These are phyloP conservation scores for Subacronicta megacephala DNA, from an alignment of 2,888 invertebrate species.

Conservation along the genomic window DNA sequence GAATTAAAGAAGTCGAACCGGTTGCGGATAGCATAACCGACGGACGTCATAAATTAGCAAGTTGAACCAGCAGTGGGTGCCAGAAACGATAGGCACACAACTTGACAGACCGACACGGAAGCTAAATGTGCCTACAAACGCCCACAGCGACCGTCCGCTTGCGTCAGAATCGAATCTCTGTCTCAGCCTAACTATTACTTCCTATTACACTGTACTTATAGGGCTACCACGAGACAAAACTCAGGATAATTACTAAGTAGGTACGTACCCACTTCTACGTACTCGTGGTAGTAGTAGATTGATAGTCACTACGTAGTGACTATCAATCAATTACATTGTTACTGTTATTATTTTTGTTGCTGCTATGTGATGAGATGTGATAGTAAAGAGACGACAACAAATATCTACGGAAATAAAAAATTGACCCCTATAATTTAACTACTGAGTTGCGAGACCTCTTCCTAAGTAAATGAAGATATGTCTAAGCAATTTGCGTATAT, in stretches of 20 bases:
- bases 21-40: constrained; percentile 44
- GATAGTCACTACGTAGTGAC: background rate
- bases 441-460: too few relatives aligned
- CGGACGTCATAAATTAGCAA: constrained; percentile 67
- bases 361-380: too few relatives aligned
- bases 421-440: too few relatives aligned
- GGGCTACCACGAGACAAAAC: constrained; percentile 34
- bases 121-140: constrained; percentile 59
- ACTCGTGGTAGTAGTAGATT: too few relatives aligned
- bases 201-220: constrained; percentile 62
- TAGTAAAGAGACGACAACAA: too few relatives aligned
- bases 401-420: too few relatives aligned
- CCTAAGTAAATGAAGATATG: too few relatives aligned
- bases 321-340: background rate
- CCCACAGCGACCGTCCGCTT: constrained; percentile 63
- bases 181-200: constrained; percentile 65
- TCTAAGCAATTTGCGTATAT: too few relatives aligned
- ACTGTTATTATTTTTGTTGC: too few relatives aligned
- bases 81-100: constrained; percentile 51
- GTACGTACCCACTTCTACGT: too few relatives aligned
- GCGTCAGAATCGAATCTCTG: constrained; percentile 70
- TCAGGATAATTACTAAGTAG: too few relatives aligned
- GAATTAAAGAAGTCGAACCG: constrained; percentile 22
- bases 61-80: constrained; percentile 59
- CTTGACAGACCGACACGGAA: constrained; percentile 67